Evolutionary conservation across 1,140 invertebrate genomes (phyloP).

Genomic region (Drosophila aff.): DNA sequence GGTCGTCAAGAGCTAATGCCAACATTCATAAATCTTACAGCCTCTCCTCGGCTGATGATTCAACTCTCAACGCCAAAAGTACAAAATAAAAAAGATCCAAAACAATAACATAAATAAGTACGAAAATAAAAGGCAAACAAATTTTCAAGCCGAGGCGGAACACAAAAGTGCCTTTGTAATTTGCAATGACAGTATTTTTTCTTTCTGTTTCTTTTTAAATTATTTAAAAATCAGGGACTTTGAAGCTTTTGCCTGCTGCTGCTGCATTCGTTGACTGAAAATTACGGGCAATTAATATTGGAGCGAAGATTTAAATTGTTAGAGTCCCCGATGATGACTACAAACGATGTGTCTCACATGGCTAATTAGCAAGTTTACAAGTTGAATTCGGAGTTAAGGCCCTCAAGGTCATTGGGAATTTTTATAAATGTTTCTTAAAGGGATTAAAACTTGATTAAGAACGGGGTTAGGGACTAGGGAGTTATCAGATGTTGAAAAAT

Average conservation of each 20-base stretch:
- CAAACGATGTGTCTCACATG: conserved; percentile 19
- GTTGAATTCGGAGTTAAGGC: not conserved
- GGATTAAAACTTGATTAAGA: not conserved
- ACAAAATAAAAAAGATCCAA: conserved; percentile 4
- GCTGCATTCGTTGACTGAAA: conserved; percentile 25
- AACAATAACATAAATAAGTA: conserved; percentile 40
- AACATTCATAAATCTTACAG: conserved; percentile 55
- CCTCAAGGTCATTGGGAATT: not conserved
- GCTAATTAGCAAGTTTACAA: conserved; percentile 28
- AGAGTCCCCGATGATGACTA: conserved; percentile 5
- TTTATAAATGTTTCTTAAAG: no score
- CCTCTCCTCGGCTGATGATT: conserved; percentile 43
- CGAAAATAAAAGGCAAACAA: conserved; percentile 50
- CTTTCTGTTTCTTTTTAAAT: conserved; percentile 1
- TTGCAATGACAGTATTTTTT: conserved; percentile 25
- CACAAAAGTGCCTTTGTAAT: conserved; percentile 56
- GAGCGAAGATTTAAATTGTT: conserved; percentile 28
- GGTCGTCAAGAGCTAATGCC: conserved; percentile 47
- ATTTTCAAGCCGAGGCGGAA: conserved; percentile 44
- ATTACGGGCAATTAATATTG: conserved; percentile 48
- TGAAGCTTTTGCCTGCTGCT: not conserved
- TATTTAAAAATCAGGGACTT: conserved; percentile 52
- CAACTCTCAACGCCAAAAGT: conserved; percentile 16
- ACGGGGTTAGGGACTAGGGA: no score
- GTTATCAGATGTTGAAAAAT: not conserved